Conservation (phyloP, 2,888 invertebrate genomes). For the Heliconius sara region DNA sequence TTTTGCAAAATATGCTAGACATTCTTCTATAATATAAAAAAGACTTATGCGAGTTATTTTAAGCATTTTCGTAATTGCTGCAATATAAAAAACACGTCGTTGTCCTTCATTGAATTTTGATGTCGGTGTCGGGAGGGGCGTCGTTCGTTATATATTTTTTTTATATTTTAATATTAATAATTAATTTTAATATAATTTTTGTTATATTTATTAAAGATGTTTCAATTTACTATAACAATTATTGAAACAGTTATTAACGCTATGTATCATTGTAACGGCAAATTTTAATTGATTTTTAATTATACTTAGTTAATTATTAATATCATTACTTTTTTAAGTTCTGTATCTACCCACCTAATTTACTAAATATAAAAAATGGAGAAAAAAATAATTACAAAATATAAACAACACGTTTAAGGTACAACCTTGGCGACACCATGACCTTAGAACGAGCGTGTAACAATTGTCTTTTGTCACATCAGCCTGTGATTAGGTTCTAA, state of each 20-base stretch:
- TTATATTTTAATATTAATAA: too few relatives aligned
- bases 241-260: background rate
- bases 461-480: constrained; percentile 2
- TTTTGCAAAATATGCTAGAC: background rate
- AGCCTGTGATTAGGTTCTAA: constrained; percentile 4
- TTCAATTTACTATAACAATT: background rate
- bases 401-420: background rate
- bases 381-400: background rate
- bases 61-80: background rate
- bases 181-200: too few relatives aligned
- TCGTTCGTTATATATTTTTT: too few relatives aligned
- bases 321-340: background rate
- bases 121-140: too few relatives aligned
- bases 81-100: too few relatives aligned
- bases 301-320: background rate
- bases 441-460: constrained; percentile 1
- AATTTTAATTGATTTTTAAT: background rate
- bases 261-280: background rate
- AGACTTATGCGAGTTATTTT: background rate
- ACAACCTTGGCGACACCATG: constrained; percentile 22
- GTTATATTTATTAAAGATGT: background rate
- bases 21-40: background rate
- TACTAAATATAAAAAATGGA: background rate
- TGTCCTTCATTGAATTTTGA: background rate
- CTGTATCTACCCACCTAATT: background rate